Conservation (phyloP, 2,888 invertebrate species). For the Nephrotoma appendiculata region DNA sequence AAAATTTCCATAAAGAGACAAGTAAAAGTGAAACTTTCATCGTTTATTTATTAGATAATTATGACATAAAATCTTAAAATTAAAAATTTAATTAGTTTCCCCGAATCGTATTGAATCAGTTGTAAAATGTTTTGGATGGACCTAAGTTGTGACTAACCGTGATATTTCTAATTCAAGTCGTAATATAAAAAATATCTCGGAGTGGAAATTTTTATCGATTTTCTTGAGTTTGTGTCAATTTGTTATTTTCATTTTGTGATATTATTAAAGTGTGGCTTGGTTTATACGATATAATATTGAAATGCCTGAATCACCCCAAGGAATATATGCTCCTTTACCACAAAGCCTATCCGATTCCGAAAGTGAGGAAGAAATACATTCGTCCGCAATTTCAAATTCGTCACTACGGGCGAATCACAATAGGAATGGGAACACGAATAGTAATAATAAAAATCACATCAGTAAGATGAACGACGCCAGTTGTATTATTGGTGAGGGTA, state of each 20-base stretch:
- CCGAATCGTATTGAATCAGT: not conserved
- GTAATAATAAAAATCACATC: slow-evolving; percentile 9
- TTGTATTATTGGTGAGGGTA: slow-evolving; percentile 10
- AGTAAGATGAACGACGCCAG: slow-evolving; percentile 10
- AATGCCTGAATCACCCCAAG: slow-evolving; percentile 30
- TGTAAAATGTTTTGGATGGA: not conserved
- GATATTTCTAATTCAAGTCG: not conserved
- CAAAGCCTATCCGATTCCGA: slow-evolving; percentile 66
- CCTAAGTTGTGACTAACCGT: not conserved
- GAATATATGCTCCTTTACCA: slow-evolving; percentile 58
- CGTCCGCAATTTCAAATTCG: slow-evolving; percentile 12
- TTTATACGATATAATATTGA: not conserved
- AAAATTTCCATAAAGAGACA: not conserved
- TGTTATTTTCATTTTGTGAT: not conserved
- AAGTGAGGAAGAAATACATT: slow-evolving; percentile 52
- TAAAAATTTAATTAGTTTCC: not conserved
- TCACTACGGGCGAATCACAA: not conserved
- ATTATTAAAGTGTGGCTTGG: not conserved
- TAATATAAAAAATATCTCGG: not conserved
- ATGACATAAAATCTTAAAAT: not conserved
- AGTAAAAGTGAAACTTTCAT: not conserved
- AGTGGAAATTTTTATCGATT: not conserved
- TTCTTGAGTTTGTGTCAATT: not conserved
- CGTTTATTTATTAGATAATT: not conserved
- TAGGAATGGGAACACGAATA: slow-evolving; percentile 1